phyloP scores from a whole-genome alignment of 1,140 invertebrate genomes.

The Ectropis grisescens region DNA sequence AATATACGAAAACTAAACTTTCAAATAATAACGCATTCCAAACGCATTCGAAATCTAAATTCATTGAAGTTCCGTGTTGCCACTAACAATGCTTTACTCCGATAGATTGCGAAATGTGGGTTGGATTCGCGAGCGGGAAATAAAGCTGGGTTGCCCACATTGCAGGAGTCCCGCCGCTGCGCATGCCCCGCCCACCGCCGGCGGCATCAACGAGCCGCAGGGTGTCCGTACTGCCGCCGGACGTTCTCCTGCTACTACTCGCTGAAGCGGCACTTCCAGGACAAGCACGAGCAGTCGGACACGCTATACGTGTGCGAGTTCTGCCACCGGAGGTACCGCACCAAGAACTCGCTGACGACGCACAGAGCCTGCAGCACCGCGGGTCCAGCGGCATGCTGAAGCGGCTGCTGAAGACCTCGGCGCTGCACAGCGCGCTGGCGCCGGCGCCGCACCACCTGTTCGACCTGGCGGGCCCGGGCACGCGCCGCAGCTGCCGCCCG shows the following conservation, averaged over 20 bases:
- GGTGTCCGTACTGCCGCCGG: slow-evolving; percentile 89
- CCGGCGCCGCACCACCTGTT: slow-evolving; percentile 74
- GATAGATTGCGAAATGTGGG: too few relatives aligned
- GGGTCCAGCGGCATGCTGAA: slow-evolving; percentile 89
- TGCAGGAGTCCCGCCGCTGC: slow-evolving; percentile 73
- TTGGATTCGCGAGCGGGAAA: too few relatives aligned
- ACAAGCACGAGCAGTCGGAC: slow-evolving; percentile 90
- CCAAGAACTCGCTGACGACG: slow-evolving; percentile 90
- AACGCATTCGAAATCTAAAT: neutral
- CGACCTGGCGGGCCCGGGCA: slow-evolving; percentile 54
- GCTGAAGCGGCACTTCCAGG: slow-evolving; percentile 90
- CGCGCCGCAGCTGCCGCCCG: slow-evolving; percentile 57
- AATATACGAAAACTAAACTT: slow-evolving; percentile 12
- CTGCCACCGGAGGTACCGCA: slow-evolving; percentile 87
- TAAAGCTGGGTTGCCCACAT: too few relatives aligned
- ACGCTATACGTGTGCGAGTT: slow-evolving; percentile 90
- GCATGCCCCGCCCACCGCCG: slow-evolving; percentile 87
- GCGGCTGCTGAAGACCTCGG: slow-evolving; percentile 83
- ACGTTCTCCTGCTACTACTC: slow-evolving; percentile 93
- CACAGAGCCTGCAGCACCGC: slow-evolving; percentile 90
- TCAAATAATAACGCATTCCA: slow-evolving; percentile 9
- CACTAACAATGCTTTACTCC: slow-evolving; percentile 13
- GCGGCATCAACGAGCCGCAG: slow-evolving; percentile 89
- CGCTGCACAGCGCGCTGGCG: slow-evolving; percentile 81
- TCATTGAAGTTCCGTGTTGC: slow-evolving; percentile 15